Evolutionary conservation across 2,797 vertebrate genomes (phyloP).

Genomic region (Scolopax rusticola): DNA sequence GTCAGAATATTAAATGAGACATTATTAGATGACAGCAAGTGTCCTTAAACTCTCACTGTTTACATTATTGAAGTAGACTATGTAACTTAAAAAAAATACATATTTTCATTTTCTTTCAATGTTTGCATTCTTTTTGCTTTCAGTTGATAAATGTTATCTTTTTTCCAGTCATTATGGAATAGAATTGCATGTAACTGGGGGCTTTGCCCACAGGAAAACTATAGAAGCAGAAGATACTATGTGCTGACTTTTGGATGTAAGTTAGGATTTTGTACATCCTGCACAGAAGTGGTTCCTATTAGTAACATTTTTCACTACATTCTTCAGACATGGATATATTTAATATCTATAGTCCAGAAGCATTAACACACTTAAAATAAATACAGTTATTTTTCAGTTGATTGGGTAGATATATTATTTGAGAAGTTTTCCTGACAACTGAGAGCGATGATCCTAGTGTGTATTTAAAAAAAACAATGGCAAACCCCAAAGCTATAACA

Average conservation of each 20-base stretch:
- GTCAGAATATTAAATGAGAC: background rate
- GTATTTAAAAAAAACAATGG: background rate
- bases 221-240: background rate
- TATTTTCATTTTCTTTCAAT: background rate
- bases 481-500: rapidly evolving
- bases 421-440: background rate
- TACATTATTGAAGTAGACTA: background rate
- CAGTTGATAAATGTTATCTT: background rate
- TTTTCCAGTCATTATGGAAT: background rate
- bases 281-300: background rate
- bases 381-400: background rate
- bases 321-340: background rate
- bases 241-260: background rate
- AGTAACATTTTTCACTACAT: background rate
- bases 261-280: background rate
- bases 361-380: background rate
- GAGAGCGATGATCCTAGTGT: background rate
- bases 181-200: background rate
- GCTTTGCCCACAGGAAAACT: background rate
- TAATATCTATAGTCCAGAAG: background rate
- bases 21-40: background rate
- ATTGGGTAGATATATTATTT: background rate
- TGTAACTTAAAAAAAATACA: background rate
- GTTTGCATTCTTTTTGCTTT: background rate
- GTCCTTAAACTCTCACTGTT: background rate